Evolutionary conservation across 2,888 invertebrate genomes (phyloP), one percentile per base, ranked within the genome.

Genomic region (Drosophila vallismaia): DNA sequence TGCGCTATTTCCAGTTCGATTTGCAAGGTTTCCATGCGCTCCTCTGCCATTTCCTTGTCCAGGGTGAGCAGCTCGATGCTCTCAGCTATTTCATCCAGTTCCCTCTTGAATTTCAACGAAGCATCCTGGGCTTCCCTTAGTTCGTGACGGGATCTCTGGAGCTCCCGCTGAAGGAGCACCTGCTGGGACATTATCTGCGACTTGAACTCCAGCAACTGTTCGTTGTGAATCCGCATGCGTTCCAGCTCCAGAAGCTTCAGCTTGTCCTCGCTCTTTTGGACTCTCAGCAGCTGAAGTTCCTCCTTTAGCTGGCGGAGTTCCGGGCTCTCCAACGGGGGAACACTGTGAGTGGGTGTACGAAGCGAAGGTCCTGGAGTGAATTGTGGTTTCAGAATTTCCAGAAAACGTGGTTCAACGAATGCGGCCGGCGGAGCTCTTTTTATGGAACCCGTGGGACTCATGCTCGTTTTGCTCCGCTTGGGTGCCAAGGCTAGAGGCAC

Each of bases 31-130:
- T 96, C 96, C 0, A 95, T 94, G 89, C 96, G 96, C 89, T 99
- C 99, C 90, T 99, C 99, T 0, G 99, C 99, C 98, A 99, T 99
- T 93, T 99, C 99, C 91, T 98, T 99, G 91, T 99, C 99, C 0
- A 99, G 93, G 0, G 99, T 98, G 0, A 98, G 96, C 94, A 99
- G 96, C 92, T 99, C 99, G 0, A 99, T 95, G 0, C 97, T 97
- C 89, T 99, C 99, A 0, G 96, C 94, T 0, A 98, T 93, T 87
- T 98, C 98, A 0, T 97, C 95, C 90, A 98, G 96, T 91, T 99
- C 99, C 51, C 99, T 97, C 55, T 96, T 96, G 91, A 97, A 98
- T 2, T 93, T 92, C 68, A 97, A 96, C 68, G 95, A 94, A 0
- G 96, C 96, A 79, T 97, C 97, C 71, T 96, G 94, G 0, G 96